These are phyloP conservation scores for Coelogynopora nodosa DNA, from an alignment of 2,888 invertebrate species.

Conservation along the genomic window DNA sequence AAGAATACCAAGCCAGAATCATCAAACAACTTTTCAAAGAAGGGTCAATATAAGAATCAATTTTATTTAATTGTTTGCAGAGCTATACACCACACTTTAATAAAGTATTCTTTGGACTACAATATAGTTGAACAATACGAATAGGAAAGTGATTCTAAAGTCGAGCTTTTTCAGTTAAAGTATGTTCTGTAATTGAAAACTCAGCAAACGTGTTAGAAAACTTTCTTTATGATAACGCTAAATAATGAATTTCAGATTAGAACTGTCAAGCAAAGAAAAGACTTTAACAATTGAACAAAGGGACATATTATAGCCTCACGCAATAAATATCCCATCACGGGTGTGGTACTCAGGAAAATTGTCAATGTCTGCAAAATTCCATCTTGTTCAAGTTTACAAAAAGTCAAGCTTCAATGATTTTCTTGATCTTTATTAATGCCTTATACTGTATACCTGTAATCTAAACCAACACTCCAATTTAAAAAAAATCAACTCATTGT, in stretches of 20 bases:
- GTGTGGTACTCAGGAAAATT: too few relatives aligned
- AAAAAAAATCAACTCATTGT: neutral
- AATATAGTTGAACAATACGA: neutral
- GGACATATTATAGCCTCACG: too few relatives aligned
- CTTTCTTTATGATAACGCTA: too few relatives aligned
- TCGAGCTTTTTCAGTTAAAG: neutral
- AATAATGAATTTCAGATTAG: neutral
- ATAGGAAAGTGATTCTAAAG: neutral
- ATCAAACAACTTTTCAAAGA: neutral
- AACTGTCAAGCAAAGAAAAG: neutral
- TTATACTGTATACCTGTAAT: slow-evolving; percentile 7
- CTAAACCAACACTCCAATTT: neutral
- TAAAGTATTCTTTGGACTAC: neutral
- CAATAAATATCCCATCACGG: too few relatives aligned
- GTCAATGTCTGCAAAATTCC: too few relatives aligned
- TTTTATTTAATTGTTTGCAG: neutral
- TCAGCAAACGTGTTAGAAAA: too few relatives aligned
- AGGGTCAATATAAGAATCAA: neutral
- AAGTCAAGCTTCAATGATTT: too few relatives aligned
- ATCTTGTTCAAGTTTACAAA: too few relatives aligned
- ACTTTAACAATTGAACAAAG: neutral
- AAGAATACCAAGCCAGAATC: neutral
- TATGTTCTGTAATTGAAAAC: neutral
- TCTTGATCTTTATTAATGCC: neutral
- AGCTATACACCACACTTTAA: neutral